Percentiles rank a stretch among this genome's conserved stretches.
Evolutionary conservation across 2,797 vertebrate species (phyloP).

Genomic region (Periparus ater): DNA sequence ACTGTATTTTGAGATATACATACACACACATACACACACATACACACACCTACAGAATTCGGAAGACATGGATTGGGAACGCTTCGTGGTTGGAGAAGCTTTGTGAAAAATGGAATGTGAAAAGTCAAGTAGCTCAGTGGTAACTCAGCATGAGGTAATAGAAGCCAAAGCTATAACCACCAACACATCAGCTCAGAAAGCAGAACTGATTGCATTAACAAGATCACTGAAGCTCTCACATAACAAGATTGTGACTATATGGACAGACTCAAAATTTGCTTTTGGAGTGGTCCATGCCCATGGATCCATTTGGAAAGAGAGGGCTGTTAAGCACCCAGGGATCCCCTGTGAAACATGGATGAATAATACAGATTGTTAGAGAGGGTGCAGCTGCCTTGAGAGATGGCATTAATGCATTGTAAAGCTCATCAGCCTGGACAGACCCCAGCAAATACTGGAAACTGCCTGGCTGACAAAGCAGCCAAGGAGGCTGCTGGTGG

Average conservation of each 20-base stretch:
- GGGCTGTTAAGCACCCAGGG: background rate
- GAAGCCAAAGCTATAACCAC: too few species aligned
- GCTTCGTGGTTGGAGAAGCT: background rate
- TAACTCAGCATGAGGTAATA: background rate
- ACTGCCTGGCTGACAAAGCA: background rate
- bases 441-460: background rate
- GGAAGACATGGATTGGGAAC: background rate
- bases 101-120: background rate
- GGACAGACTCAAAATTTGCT: background rate
- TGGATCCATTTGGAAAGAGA: background rate
- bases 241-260: background rate
- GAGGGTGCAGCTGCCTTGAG: background rate
- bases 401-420: background rate
- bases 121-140: background rate
- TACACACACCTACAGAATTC: background rate
- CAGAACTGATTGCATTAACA: background rate
- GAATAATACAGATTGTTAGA: background rate
- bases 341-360: background rate
- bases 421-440: background rate
- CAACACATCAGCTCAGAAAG: background rate
- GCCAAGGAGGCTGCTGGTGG: background rate
- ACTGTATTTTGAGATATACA: too few species aligned
- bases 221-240: background rate
- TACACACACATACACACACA: too few species aligned
- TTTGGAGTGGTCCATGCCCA: background rate